Base-by-base conservation (phyloP, 2,888 invertebrate species). In the Trissonchulus sp. region DNA sequence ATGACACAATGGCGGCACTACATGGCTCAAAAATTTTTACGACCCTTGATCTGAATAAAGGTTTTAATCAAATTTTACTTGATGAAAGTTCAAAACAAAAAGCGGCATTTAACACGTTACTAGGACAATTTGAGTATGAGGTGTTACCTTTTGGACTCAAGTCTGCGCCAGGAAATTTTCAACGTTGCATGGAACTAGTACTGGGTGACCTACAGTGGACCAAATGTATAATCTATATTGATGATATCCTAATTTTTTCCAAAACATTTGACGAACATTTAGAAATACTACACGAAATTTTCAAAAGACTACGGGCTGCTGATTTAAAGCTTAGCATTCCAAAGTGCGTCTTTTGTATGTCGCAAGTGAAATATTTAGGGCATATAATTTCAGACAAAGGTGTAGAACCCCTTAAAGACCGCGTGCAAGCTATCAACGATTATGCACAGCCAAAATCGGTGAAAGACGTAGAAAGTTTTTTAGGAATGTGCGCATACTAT, bases 401-500 rank as follows among this genome's bases (percentile, higher is more conserved):
- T 18, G 75, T 77, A 60, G 34, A 48, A 15, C 79, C 79, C 1
- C 34, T 77, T 78, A 1, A 62, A n/a, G n/a, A n/a, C n/a, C n/a
- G n/a, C n/a, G n/a, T n/a, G n/a, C n/a, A n/a, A n/a, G n/a, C n/a
- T n/a, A n/a, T n/a, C n/a, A n/a, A n/a, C n/a, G n/a, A n/a, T n/a
- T n/a, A n/a, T n/a, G n/a, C n/a, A n/a, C n/a, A 15, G 0, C 80
- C 80, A 0, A 73, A 28, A 0, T 77, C 74, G 69, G 63, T 76
- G 0, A 77, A 74, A 30, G 74, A 78, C 68, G 72, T 80, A 1
- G 65, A 74, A 30, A 33, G 77, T 1, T 78, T 80, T 33, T 69
- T 81, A 0, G 80, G 80, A 0, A 73, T 81, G 75, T 74, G 74
- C 18, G 63, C 62, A 1, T 79, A 79, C 74, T 79, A 76, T 48